Base-by-base conservation (phyloP, 2,113 vertebrate species). In the Holacanthus passer region DNA sequence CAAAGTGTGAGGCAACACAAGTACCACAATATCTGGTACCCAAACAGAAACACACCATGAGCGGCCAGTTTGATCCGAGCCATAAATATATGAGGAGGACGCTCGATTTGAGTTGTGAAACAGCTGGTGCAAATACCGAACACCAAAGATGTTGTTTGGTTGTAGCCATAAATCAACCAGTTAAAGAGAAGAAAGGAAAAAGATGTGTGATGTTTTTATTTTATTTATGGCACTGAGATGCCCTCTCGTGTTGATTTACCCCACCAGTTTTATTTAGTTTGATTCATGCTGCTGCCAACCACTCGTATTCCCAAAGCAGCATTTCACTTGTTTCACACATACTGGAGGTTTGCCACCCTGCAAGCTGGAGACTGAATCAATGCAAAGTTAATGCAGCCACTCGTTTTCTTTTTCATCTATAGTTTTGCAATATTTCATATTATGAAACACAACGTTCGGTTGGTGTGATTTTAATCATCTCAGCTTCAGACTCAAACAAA, bases 231-330 rank as follows among this genome's bases (percentile, higher is more conserved):
- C 27, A 29, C 43, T 16, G 16, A 41, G 32, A 31, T 59, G 60
- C 52, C 62, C 62, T 72, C 27, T 31, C 12, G 9, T n/a, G 48
- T 58, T 62, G 72, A 82, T 75, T 82, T 68, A 82, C 45, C 7
- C 45, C 65, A 10, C 24, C 66, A 43, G 41, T 73, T 73, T 60
- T 8, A 41, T 59, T 67, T 12, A 29, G 3, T 45, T 14, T 59
- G 74, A 83, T 66, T 66, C 16, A 72, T 22, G 50, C 5, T 0
- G 73, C 73, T 5, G 47, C 37, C 39, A 35, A 27, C 53, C 53
- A 5, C 63, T 32, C 58, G 2, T 35, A 19, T 19, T 66, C 31
- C 60, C 43, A 47, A 10, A 65, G 50, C 66, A 22, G 47, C 41
- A 7, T 47, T 39, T 79, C 31, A 41, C 70, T 67, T 58, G 47